Evolutionary conservation across 2,113 vertebrate species (phyloP), one percentile per base, ranked within the genome.

Genomic region (Bombycilla garrulus): DNA sequence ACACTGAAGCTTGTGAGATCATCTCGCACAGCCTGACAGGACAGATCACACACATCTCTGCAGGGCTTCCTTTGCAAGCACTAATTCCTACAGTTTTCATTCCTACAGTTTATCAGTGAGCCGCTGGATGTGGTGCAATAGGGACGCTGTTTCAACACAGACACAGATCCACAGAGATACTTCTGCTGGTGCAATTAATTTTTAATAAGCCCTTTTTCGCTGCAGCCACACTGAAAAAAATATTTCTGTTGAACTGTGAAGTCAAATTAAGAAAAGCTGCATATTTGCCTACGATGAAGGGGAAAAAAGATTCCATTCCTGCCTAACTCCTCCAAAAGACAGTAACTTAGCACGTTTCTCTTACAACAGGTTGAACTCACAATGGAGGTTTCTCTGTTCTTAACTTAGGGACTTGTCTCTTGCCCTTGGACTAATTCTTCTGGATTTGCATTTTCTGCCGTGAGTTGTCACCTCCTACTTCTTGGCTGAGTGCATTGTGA

Each of bases 381-480:
- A 64, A 14, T 28, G 31, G 53, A 48, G 19, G 40, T 90, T 73
- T 73, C 54, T 71, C 70, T 31, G 23, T 51, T 81, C 57, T 80
- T 86, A 77, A 58, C 84, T 44, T 40, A 72, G 66, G 47, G 44
- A 60, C 79, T 80, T 57, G 47, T 26, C 44, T 88, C 33, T 35
- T 81, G 88, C 71, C 77, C 88, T 67, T 72, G 80, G 91, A 92
- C 80, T 90, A 92, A 91, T 29, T 74, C 78, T 96, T 86, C 77
- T 40, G 81, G 69, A 81, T 81, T 88, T 86, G 67, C 66, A 64
- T 85, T 93, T 90, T 7, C 50, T 66, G 80, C 72, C 35, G 83
- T 67, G 47, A 28, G 88, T 95, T 91, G 94, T 92, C 95, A 89
- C 92, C 91, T 97, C 91, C 77, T 67, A 88, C 86, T 91, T 64